These are phyloP conservation scores for Mus caroli DNA, from an alignment of 2,797 vertebrate species.

Conservation along the genomic window DNA sequence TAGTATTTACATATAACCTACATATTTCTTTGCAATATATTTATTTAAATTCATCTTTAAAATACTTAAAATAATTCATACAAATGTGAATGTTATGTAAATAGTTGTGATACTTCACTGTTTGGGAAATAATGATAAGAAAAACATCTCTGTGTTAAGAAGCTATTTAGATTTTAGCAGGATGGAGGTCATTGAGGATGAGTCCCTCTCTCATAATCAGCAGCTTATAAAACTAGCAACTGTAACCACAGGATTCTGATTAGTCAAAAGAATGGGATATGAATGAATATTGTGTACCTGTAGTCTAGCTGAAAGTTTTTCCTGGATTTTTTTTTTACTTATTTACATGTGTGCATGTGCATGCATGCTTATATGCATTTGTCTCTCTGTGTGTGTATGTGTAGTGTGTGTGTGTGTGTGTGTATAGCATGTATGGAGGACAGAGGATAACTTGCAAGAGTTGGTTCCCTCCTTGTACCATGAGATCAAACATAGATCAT, in stretches of 20 bases:
- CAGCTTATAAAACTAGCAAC: neutral
- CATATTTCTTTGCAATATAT: neutral
- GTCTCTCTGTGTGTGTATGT: neutral
- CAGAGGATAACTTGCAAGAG: neutral
- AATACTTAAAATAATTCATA: neutral
- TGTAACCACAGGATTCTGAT: neutral
- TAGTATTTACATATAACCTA: constrained; percentile 23
- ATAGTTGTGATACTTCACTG: neutral
- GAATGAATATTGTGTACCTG: neutral
- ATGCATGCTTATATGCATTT: neutral
- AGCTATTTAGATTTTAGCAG: neutral
- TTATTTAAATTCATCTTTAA: constrained; percentile 2
- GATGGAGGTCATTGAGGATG: neutral
- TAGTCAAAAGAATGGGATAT: neutral
- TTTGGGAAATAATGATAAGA: constrained; percentile 4
- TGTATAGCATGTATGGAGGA: neutral
- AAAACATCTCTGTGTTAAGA: neutral
- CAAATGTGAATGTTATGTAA: neutral
- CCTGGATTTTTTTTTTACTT: neutral
- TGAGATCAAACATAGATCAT: neutral
- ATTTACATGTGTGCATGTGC: neutral
- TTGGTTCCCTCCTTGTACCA: neutral
- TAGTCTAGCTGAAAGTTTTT: neutral
- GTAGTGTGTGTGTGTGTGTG: neutral
- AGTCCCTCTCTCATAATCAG: neutral